Conservation (phyloP, 2,797 vertebrate species). For the Trachurus trachurus region DNA sequence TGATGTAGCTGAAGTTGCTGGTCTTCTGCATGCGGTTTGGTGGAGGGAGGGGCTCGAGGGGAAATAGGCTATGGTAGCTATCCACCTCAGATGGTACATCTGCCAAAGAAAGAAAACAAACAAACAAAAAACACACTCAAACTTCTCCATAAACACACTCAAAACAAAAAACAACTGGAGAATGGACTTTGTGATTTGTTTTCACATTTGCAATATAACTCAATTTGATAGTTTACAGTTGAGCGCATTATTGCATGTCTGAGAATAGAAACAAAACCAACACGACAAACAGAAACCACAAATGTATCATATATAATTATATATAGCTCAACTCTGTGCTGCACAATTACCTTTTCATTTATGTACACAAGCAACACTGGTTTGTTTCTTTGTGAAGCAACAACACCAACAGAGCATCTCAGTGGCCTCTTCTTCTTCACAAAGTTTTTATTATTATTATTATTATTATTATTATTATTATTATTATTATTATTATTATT, state of each 20-base stretch:
- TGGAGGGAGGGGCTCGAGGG: conserved; percentile 95
- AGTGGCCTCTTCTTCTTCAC: neutral
- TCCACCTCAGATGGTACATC: conserved; percentile 98
- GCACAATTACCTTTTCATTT: conserved; percentile 2
- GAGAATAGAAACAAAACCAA: neutral
- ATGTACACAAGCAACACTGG: neutral
- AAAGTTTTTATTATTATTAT: too few relatives aligned
- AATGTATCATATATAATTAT: neutral
- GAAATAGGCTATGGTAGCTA: conserved; percentile 99
- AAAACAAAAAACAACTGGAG: neutral
- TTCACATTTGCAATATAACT: neutral
- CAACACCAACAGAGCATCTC: neutral
- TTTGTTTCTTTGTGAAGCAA: conserved; percentile 7
- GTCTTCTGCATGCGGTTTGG: conserved; percentile 99
- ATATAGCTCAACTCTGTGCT: neutral
- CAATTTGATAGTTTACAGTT: neutral
- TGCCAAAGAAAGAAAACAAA: conserved; percentile 61
- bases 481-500: too few relatives aligned
- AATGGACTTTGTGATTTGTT: neutral
- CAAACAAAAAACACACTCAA: neutral
- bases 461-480: too few relatives aligned
- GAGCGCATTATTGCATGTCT: neutral
- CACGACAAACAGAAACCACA: conserved; percentile 21
- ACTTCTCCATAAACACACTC: neutral
- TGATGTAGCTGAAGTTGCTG: conserved; percentile 99